phyloP scores from a whole-genome alignment of 2,113 vertebrate genomes.

The Epinephelus moara region DNA sequence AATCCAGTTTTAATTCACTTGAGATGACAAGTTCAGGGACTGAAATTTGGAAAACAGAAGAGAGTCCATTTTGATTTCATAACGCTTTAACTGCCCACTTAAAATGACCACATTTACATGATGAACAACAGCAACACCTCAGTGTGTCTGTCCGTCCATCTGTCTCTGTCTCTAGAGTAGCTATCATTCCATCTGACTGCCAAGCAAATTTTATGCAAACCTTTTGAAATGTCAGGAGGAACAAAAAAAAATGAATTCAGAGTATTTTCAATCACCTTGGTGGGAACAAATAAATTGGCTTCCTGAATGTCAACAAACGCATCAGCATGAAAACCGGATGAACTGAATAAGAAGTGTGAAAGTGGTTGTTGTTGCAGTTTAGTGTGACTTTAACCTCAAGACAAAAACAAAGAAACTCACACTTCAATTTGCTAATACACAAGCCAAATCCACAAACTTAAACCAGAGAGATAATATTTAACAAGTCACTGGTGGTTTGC shows the following conservation, averaged over 20 bases:
- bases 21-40: slow-evolving; percentile 1
- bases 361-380: slow-evolving; percentile 9
- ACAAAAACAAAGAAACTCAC: slow-evolving; percentile 33
- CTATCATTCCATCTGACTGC: slow-evolving; percentile 15
- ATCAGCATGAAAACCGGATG: slow-evolving; percentile 24
- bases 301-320: slow-evolving; percentile 62
- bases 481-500: slow-evolving; percentile 1
- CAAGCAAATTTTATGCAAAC: slow-evolving; percentile 40
- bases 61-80: slow-evolving; percentile 24
- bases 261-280: slow-evolving; percentile 39
- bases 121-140: slow-evolving; percentile 11
- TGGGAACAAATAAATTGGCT: slow-evolving; percentile 51
- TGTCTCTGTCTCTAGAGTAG: not conserved
- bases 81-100: not conserved
- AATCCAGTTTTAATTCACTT: slow-evolving; percentile 6
- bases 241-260: slow-evolving; percentile 51
- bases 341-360: slow-evolving; percentile 16
- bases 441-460: slow-evolving; percentile 4
- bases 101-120: slow-evolving; percentile 24
- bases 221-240: slow-evolving; percentile 58
- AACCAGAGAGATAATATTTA: not conserved
- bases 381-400: slow-evolving; percentile 28
- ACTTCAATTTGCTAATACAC: not conserved
- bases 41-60: slow-evolving; percentile 25
- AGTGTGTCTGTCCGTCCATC: not conserved